Evolutionary conservation across 2,113 vertebrate species (phyloP).

Genomic region (Corythornis cristatus): DNA sequence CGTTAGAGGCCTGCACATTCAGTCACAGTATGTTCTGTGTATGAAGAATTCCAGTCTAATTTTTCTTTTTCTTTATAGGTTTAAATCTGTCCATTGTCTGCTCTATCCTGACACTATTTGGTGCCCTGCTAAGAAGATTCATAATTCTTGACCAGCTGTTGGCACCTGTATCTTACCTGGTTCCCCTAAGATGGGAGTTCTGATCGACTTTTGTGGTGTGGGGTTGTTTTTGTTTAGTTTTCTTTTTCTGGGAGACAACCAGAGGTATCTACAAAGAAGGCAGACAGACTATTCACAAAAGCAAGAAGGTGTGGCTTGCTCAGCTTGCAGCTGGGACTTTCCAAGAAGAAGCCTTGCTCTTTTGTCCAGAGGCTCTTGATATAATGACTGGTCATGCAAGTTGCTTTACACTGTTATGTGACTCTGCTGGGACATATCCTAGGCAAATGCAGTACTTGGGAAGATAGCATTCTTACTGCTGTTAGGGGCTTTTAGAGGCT

Average conservation of each 20-base stretch:
- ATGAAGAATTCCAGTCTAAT: not conserved
- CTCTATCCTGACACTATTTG: constrained; percentile 92
- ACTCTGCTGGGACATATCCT: not conserved
- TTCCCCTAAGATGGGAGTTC: not conserved
- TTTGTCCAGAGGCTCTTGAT: not conserved
- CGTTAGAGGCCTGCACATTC: not conserved
- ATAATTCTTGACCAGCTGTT: not conserved
- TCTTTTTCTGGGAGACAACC: not conserved
- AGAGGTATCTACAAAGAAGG: not conserved
- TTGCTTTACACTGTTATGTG: not conserved
- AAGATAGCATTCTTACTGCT: not conserved
- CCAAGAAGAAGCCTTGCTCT: not conserved
- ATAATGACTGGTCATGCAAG: not conserved
- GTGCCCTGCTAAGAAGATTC: constrained; percentile 80
- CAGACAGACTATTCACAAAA: not conserved
- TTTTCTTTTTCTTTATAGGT: constrained; percentile 72
- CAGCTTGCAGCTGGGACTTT: not conserved
- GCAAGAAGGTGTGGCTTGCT: not conserved
- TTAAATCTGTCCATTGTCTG: constrained; percentile 92
- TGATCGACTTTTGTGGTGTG: not conserved
- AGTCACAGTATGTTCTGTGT: not conserved
- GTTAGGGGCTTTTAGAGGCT: not conserved
- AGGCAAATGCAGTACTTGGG: not conserved
- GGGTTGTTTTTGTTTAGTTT: not conserved
- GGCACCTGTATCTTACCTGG: not conserved